phyloP scores from a whole-genome alignment of 2,888 invertebrate species.

The Patella depressa region DNA sequence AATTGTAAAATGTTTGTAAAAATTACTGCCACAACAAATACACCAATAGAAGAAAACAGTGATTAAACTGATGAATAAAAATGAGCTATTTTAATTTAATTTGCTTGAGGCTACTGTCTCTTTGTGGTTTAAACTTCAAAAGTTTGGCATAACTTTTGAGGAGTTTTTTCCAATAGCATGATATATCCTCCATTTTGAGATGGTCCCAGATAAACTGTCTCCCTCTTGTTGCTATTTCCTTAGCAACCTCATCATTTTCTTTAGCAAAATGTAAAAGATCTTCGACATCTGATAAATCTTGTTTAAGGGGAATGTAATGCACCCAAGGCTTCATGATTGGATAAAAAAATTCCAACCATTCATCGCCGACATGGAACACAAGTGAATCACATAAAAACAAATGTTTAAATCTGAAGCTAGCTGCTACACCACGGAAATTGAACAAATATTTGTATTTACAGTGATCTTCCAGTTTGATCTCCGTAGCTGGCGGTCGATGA shows the following conservation, averaged over 20 bases:
- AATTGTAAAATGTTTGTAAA: no score
- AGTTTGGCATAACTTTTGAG: constrained; percentile 82
- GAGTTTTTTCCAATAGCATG: constrained; percentile 88
- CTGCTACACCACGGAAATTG: constrained; percentile 96
- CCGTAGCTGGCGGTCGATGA: constrained; percentile 84
- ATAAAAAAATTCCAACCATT: constrained; percentile 97
- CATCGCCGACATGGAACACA: constrained; percentile 93
- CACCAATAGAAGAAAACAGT: no score
- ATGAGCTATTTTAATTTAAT: constrained; percentile 35
- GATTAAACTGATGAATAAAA: not conserved
- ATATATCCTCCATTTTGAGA: constrained; percentile 84
- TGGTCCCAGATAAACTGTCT: constrained; percentile 87
- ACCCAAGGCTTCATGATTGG: constrained; percentile 91
- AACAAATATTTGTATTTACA: constrained; percentile 87
- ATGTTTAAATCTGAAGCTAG: constrained; percentile 96
- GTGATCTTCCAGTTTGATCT: constrained; percentile 91
- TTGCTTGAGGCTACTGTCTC: constrained; percentile 48
- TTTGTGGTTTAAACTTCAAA: constrained; percentile 72
- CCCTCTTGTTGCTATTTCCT: constrained; percentile 86
- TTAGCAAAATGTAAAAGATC: constrained; percentile 82
- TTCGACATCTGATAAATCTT: constrained; percentile 80
- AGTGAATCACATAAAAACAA: constrained; percentile 92
- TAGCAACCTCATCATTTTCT: constrained; percentile 81
- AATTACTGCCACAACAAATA: no score
- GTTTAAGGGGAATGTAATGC: constrained; percentile 90